Base-by-base conservation (phyloP, 2,797 vertebrate genomes). In the Argentina silus region DNA sequence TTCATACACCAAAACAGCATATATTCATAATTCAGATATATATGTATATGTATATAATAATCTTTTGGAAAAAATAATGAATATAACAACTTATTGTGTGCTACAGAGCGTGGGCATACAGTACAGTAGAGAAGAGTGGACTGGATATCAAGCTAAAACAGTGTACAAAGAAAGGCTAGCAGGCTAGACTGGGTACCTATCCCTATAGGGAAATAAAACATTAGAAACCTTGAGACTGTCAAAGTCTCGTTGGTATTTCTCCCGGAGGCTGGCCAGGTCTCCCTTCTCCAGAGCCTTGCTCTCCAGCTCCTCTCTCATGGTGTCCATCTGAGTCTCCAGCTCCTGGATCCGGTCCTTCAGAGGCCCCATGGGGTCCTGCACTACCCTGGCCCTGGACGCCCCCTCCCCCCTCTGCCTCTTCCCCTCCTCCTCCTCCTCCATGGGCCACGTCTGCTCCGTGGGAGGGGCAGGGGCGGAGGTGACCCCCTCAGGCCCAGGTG, bases 241-340 rank as follows among this genome's bases (percentile, higher is more conserved):
- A 94, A 99, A 96, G 94, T 99, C 97, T 88, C 94, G 95, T 93
- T 98, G 98, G 94, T 98, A 96, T 93, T 98, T 98, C 86, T 96
- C 96, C 88, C 92, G 96, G 90, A 99, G 91, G 55, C 93, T 92
- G 82, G 94, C 90, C 21, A 91, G 88, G 0, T 92, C 95, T 78
- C 94, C 96, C 27, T n/a, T n/a, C 72, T 96, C 95, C 45, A 95
- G 92, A 56, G 95, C 95, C 88, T 96, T 96, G 88, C 93, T 95
- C 86, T 97, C 96, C 83, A 99, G 90, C 85, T 98, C 96, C 0
- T 97, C 96, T 80, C 93, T 96, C 97, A 98, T 97, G 88, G 88
- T 74, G 3, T 95, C 92, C 94, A 97, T 97, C 90, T 97, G 95
- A 60, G 95, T 93, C 87, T 99, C 97, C 86, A 98, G 91, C 86